A percentile compares a stretch with the other conserved stretches of the same genome.
phyloP scores from a whole-genome alignment of 2,113 vertebrate species.

The Oncorhynchus keta region DNA sequence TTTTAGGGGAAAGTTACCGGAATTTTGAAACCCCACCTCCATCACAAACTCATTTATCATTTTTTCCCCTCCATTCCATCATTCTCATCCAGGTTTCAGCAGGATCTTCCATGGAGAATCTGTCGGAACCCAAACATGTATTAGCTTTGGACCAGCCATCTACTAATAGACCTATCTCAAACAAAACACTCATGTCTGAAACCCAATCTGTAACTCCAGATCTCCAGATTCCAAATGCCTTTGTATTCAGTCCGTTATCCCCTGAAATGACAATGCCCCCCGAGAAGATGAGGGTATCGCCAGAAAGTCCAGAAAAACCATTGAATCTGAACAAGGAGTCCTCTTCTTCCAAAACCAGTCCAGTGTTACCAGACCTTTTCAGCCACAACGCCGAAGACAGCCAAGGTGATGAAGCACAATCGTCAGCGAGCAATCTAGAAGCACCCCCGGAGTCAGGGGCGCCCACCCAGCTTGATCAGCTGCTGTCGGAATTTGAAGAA shows the following conservation, averaged over 20 bases:
- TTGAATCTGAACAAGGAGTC: conserved; percentile 22
- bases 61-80: conserved; percentile 53
- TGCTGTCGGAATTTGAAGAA: conserved; percentile 53
- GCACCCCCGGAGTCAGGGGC: not conserved
- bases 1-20: too few species aligned
- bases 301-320: not conserved
- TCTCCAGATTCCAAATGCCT: conserved; percentile 19
- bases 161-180: not conserved
- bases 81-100: conserved; percentile 67
- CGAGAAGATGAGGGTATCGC: conserved; percentile 14
- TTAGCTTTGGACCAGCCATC: not conserved
- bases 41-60: conserved; percentile 26
- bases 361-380: conserved; percentile 27
- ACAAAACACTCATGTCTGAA: not conserved
- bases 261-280: conserved; percentile 19
- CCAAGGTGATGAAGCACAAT: not conserved
- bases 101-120: conserved; percentile 51
- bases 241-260: conserved; percentile 37
- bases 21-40: not conserved
- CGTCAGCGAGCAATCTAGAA: not conserved
- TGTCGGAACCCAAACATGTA: conserved; percentile 50
- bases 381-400: conserved; percentile 21
- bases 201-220: conserved; percentile 12
- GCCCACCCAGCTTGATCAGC: conserved; percentile 47
- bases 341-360: conserved; percentile 11